Evolutionary conservation across 2,113 vertebrate species (phyloP), one percentile per base, ranked within the genome.

Genomic region (Melanerpes aurifrons): DNA sequence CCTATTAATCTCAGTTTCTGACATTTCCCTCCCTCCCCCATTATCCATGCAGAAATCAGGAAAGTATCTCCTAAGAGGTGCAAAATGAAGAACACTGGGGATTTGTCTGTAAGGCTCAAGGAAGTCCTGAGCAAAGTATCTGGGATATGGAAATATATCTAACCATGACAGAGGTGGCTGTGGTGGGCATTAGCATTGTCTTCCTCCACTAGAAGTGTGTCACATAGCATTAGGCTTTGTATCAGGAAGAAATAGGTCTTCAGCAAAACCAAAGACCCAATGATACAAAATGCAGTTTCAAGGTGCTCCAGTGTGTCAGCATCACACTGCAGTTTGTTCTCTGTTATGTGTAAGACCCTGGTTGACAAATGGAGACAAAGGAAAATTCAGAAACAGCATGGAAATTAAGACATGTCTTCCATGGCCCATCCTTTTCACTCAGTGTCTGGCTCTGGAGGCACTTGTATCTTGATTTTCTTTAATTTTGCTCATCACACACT

Each of bases 121-220:
- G 16, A 47, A 93, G 56, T 31, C 26, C 24, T 86, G 74, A 81
- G 29, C 37, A 59, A 81, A 50, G 14, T 43, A n/a, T 2, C 70
- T 71, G 53, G 29, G 16, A 8, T 71, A 48, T 8, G 71, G 43
- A 76, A 85, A 59, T 70, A 13, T 72, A 26, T 15, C 32, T 70
- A 10, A 47, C 77, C 19, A 17, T 50, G 14, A 29, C 8, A 37
- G 25, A 68, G 43, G 7, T 28, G 32, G 21, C 45, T 35, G 25
- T 0, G 0, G 26, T 32, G 31, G 22, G 15, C 19, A n/a, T n/a
- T n/a, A n/a, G n/a, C n/a, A n/a, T 73, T 78, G 37, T 29, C 15
- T 61, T 70, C 32, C 16, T 83, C 7, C 26, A 71, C 26, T 63
- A 68, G 53, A 88, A 73, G 4, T 35, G 4, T 29, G 7, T 75